Evolutionary conservation across 2,113 vertebrate genomes (phyloP).

Genomic region (Heteronetta atricapilla): DNA sequence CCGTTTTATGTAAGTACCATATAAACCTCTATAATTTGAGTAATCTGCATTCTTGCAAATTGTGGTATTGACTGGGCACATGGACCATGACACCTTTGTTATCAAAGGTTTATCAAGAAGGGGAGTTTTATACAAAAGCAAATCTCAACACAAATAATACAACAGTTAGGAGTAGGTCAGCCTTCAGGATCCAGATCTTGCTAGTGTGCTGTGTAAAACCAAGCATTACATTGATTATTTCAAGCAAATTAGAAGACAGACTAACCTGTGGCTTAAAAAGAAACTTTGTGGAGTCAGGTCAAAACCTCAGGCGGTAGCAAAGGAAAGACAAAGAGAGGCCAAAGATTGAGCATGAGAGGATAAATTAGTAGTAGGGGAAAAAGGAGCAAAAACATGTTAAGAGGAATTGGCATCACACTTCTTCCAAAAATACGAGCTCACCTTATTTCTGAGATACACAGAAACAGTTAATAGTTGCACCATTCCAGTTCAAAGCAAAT

Average conservation of each 20-base stretch:
- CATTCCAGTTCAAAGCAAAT: constrained; percentile 23
- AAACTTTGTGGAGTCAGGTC: constrained; percentile 70
- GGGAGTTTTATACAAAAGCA: not conserved
- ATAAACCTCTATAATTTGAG: not conserved
- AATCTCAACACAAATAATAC: constrained; percentile 22
- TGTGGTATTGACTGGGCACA: not conserved
- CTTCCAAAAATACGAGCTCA: not conserved
- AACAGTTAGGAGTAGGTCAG: constrained; percentile 7
- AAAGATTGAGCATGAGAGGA: constrained; percentile 62
- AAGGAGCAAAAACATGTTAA: constrained; percentile 32
- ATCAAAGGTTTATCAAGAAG: not conserved
- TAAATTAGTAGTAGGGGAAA: constrained; percentile 57
- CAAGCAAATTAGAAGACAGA: constrained; percentile 56
- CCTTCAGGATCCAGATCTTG: constrained; percentile 36
- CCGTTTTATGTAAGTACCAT: not conserved
- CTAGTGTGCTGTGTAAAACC: not conserved
- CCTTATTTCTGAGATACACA: not conserved
- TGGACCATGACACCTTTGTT: not conserved
- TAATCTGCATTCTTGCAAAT: not conserved
- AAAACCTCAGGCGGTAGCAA: constrained; percentile 72
- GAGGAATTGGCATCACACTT: not conserved
- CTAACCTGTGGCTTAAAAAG: constrained; percentile 76
- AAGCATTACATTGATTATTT: constrained; percentile 43
- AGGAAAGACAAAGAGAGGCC: constrained; percentile 57
- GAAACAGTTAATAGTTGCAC: not conserved